Evolutionary conservation across 2,888 invertebrate genomes (phyloP), one percentile per base, ranked within the genome.

Genomic region (Cinara cedri): DNA sequence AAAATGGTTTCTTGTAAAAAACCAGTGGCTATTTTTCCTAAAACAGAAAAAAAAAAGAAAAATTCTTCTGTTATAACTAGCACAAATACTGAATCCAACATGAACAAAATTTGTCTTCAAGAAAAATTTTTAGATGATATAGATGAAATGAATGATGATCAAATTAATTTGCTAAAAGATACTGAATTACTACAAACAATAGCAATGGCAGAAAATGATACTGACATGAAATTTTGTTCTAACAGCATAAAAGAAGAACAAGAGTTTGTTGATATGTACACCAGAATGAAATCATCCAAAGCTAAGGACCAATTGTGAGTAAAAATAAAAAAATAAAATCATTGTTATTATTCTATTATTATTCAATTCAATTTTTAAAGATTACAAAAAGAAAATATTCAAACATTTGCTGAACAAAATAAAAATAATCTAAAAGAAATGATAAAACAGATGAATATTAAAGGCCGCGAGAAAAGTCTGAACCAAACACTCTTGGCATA

Each of bases 401-500:
- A 16, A 42, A 49, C 6, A 21, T 21, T 78, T n/a, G 26, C 3
- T 21, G 66, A 2, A 26, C 68, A 78, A 70, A 42, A 78, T 60
- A 70, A 78, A 70, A 57, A 57, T 21, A 60, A 78, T 1, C 10
- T 51, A 34, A 68, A 70, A 51, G 78, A 78, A 60, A 42, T 60
- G 14, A 16, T 68, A 16, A 78, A 60, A 21, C 44, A 78, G 34
- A 34, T 78, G 9, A 78, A 68, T 78, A 21, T 21, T 49, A 78
- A 78, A 70, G 78, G 78, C 10, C 78, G 78, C 13, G 88, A 89
- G 83, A 88, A 89, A 81, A 86, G 88, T 10, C 85, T 92, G 42
- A 87, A 88, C 70, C 86, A 88, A 81, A 88, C 90, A 82, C 86
- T 94, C 11, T 86, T 87, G 0, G 88, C 91, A 0, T 93, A 92